Evolutionary conservation across 2,888 invertebrate species (phyloP).

Genomic region (Pseudanteris insignis): DNA sequence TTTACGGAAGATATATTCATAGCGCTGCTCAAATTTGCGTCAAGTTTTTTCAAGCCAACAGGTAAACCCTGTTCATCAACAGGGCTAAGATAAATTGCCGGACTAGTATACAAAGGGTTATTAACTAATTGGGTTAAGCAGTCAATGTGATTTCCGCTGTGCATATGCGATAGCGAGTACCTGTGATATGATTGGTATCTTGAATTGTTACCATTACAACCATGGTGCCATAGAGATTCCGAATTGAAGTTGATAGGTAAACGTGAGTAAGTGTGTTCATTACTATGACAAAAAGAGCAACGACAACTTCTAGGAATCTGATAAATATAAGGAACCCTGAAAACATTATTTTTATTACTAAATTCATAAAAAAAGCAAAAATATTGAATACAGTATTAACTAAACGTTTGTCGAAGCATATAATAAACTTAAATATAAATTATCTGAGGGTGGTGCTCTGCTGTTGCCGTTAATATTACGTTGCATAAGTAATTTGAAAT

Average conservation of each 20-base stretch:
- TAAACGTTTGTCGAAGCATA: no score
- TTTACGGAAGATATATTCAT: background rate
- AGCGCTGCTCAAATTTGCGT: slow-evolving; percentile 13
- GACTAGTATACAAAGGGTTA: slow-evolving; percentile 58
- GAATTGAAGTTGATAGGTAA: slow-evolving; percentile 50
- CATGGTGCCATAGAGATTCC: slow-evolving; percentile 51
- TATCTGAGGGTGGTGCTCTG: no score
- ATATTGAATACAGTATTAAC: background rate
- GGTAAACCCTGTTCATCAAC: slow-evolving; percentile 51
- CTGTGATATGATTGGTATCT: no score
- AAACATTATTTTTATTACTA: no score
- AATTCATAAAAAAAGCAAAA: no score
- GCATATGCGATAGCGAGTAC: no score
- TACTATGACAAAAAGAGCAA: slow-evolving; percentile 58
- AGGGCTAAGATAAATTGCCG: slow-evolving; percentile 57
- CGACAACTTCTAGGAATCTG: slow-evolving; percentile 58
- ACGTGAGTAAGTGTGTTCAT: slow-evolving; percentile 56
- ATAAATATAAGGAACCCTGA: slow-evolving; percentile 56
- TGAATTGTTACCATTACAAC: no score
- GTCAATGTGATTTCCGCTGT: no score
- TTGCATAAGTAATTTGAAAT: no score
- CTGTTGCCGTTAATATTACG: no score
- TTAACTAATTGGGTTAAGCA: slow-evolving; percentile 56
- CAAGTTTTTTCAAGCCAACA: slow-evolving; percentile 45
- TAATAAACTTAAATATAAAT: no score